These are phyloP conservation scores for Octopus sinensis DNA, from an alignment of 1,140 invertebrate species.

Conservation along the genomic window DNA sequence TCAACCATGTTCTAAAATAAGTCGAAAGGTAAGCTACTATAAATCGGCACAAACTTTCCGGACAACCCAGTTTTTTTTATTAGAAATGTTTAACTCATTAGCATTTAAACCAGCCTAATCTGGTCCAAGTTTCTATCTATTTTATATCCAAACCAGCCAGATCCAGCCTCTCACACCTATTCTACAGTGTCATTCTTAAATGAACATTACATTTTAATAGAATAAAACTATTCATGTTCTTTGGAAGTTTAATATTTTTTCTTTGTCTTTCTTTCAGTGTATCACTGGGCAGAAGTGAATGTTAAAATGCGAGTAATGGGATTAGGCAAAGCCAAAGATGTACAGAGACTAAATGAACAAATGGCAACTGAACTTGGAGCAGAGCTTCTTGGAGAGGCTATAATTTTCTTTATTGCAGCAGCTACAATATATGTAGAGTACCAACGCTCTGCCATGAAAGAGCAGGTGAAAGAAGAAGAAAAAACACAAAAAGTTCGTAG, in stretches of 20 bases:
- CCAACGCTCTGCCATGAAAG: constrained; percentile 66
- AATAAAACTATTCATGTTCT: no score
- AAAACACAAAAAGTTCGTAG: constrained; percentile 26
- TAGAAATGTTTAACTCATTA: no score
- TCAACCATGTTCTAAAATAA: no score
- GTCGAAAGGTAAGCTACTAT: no score
- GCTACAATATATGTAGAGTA: constrained; percentile 78
- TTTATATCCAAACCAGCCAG: no score
- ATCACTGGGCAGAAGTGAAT: constrained; percentile 91
- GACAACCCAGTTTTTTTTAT: no score
- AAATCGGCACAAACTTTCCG: no score
- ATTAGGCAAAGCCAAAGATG: constrained; percentile 83
- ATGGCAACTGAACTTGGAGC: constrained; percentile 93
- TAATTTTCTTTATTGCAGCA: constrained; percentile 85
- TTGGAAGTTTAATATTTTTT: not conserved
- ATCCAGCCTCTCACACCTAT: no score
- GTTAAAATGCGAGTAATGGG: constrained; percentile 91
- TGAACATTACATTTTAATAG: no score
- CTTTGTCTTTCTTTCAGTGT: constrained; percentile 66
- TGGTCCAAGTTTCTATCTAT: no score
- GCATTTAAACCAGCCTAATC: no score
- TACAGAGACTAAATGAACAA: constrained; percentile 84
- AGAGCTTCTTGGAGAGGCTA: constrained; percentile 84
- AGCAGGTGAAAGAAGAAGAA: constrained; percentile 68
- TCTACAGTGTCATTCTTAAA: no score